Percentiles rank a stretch among this genome's conserved stretches.
These are phyloP conservation scores for Carcina quercana DNA, from an alignment of 2,888 invertebrate species.

Conservation along the genomic window DNA sequence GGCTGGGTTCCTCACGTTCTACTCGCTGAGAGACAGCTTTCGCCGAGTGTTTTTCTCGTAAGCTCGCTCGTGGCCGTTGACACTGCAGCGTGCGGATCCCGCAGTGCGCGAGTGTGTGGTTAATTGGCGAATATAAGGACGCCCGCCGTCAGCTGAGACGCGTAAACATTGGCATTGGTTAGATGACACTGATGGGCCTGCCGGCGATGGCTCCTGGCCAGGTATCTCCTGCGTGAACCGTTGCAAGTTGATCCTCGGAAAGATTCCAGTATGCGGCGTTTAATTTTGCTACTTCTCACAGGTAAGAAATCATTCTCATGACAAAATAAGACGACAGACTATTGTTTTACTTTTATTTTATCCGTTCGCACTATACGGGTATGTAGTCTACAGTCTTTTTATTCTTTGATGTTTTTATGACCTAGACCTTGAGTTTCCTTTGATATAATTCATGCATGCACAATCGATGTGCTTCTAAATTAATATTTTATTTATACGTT, in stretches of 20 bases:
- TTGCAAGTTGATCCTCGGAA: slow-evolving; percentile 26
- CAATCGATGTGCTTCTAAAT: too few relatives aligned
- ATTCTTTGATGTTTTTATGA: too few relatives aligned
- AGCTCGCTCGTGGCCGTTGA: slow-evolving; percentile 67
- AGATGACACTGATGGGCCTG: slow-evolving; percentile 34
- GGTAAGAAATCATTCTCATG: slow-evolving; percentile 34
- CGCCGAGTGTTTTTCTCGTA: slow-evolving; percentile 62
- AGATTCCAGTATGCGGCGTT: slow-evolving; percentile 52
- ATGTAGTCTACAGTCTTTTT: too few relatives aligned
- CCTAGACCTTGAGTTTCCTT: too few relatives aligned
- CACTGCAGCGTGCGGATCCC: slow-evolving; percentile 70
- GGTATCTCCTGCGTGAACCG: slow-evolving; percentile 34
- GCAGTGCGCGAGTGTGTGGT: slow-evolving; percentile 72
- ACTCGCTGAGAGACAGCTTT: slow-evolving; percentile 44
- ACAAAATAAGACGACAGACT: too few relatives aligned
- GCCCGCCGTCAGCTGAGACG: slow-evolving; percentile 68
- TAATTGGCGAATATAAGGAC: slow-evolving; percentile 62
- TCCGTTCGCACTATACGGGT: too few relatives aligned
- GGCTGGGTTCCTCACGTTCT: slow-evolving; percentile 24
- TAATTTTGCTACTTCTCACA: slow-evolving; percentile 57
- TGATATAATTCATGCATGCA: too few relatives aligned
- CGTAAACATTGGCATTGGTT: slow-evolving; percentile 58
- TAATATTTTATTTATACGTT: neutral
- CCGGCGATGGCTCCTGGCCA: slow-evolving; percentile 47
- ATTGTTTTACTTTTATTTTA: neutral